Evolutionary conservation across 2,113 vertebrate genomes (phyloP).

Genomic region (Fukomys damarensis): DNA sequence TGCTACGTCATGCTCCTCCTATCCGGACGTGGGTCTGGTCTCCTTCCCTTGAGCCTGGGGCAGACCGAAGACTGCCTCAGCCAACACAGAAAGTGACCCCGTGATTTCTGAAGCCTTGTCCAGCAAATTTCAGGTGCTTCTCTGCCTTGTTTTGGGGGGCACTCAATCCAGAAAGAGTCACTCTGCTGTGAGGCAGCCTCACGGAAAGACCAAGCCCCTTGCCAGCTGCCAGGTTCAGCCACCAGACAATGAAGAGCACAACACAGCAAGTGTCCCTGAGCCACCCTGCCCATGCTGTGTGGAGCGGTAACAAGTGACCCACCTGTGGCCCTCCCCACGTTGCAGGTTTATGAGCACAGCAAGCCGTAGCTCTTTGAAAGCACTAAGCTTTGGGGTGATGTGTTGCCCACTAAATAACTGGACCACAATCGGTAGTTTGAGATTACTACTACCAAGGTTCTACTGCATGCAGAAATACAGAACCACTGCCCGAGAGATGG

Average conservation of each 20-base stretch:
- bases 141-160: neutral
- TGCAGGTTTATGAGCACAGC: neutral
- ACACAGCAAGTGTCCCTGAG: neutral
- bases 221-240: neutral
- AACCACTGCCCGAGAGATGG: neutral
- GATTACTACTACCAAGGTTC: neutral
- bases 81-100: neutral
- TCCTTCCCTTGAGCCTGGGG: neutral
- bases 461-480: neutral
- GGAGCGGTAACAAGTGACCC: neutral
- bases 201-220: neutral
- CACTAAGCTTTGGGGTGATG: neutral
- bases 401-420: neutral
- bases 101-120: neutral
- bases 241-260: neutral
- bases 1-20: neutral
- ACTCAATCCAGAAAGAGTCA: neutral
- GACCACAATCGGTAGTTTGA: neutral
- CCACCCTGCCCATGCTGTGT: fast-evolving
- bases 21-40: neutral
- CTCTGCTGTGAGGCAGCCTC: neutral
- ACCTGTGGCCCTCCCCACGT: neutral
- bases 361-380: neutral
- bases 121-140: neutral
- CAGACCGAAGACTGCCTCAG: neutral